phyloP scores from a whole-genome alignment of 1,140 invertebrate genomes.

The Hylyphantes graminicola region DNA sequence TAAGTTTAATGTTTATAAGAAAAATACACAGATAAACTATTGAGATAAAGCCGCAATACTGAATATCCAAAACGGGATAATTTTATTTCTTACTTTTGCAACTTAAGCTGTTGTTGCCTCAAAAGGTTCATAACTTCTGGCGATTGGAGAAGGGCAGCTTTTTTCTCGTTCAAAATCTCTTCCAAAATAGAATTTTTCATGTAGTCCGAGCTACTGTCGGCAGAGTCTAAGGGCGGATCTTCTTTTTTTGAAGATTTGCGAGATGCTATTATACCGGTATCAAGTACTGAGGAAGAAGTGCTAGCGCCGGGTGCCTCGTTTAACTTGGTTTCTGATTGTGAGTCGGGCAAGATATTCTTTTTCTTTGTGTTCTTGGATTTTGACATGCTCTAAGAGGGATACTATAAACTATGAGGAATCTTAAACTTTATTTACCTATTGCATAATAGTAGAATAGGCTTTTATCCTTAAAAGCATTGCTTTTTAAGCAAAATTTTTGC shows the following conservation, averaged over 20 bases:
- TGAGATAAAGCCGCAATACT: too few species aligned
- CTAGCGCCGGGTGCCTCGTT: not conserved
- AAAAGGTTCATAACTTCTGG: constrained; percentile 47
- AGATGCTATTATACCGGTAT: not conserved
- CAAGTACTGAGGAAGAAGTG: not conserved
- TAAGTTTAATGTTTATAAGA: too few species aligned
- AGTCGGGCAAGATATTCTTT: not conserved
- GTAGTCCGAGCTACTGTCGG: constrained; percentile 19
- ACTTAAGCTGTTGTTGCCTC: constrained; percentile 15
- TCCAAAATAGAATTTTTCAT: constrained; percentile 53
- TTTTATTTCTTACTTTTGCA: not conserved
- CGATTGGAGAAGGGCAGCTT: constrained; percentile 41
- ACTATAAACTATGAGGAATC: not conserved
- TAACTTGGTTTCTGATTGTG: not conserved
- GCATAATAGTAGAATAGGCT: too few species aligned
- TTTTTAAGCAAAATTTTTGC: too few species aligned
- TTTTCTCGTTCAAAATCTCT: constrained; percentile 53
- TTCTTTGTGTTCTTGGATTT: constrained; percentile 13
- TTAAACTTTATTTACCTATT: too few species aligned
- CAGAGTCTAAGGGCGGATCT: not conserved
- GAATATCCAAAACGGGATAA: too few species aligned
- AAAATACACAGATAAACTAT: too few species aligned
- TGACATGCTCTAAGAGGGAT: not conserved
- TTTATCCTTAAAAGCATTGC: too few species aligned
- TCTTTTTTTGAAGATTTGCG: too few species aligned